Percentiles rank a stretch among this genome's conserved stretches.
phyloP scores from a whole-genome alignment of 2,113 vertebrate genomes.

The Baryphthengus martii region DNA sequence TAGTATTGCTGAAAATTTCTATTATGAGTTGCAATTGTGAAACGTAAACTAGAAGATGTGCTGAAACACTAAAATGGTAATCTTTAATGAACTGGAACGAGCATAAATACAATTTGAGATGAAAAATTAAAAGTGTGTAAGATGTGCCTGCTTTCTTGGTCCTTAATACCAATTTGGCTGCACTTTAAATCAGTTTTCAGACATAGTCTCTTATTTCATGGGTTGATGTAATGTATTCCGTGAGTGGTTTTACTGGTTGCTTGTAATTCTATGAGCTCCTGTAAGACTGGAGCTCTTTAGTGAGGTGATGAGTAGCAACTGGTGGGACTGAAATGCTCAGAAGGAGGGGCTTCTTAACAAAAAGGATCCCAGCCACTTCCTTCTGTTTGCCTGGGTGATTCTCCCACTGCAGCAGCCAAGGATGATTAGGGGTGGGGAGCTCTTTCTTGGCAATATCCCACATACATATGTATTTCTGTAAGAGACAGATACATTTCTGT shows the following conservation, averaged over 20 bases:
- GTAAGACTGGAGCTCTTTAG: background rate
- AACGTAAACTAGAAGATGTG: background rate
- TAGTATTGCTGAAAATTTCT: background rate
- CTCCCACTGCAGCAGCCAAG: background rate
- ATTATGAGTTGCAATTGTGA: background rate
- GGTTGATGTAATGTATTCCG: background rate
- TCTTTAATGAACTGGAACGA: background rate
- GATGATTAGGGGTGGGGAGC: background rate
- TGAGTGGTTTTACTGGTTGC: background rate
- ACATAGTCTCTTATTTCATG: background rate
- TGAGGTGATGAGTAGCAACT: background rate
- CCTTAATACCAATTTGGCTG: background rate
- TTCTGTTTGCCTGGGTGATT: background rate
- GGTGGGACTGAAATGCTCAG: background rate
- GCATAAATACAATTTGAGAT: background rate
- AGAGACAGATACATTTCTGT: slow-evolving; percentile 10
- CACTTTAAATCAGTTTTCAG: background rate
- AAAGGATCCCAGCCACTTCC: background rate
- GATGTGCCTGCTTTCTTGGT: background rate
- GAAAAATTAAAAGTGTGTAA: background rate
- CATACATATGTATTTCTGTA: background rate
- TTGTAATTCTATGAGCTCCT: background rate
- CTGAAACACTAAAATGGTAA: background rate
- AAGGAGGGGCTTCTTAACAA: background rate
- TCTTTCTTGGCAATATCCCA: background rate